Evolutionary conservation across 2,113 vertebrate genomes (phyloP).

Genomic region (Trematomus loennbergii): DNA sequence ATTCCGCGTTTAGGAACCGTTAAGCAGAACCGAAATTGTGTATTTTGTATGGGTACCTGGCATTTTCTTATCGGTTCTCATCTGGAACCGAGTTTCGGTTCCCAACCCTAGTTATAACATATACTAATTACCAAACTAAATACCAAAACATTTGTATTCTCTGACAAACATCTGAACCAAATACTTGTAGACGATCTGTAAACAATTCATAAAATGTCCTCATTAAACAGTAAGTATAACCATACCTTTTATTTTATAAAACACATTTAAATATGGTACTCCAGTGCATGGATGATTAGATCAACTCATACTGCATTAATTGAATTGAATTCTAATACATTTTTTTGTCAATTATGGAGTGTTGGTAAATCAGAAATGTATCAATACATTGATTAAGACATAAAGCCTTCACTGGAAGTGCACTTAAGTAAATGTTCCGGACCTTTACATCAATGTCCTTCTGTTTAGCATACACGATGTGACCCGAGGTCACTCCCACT

Average conservation of each 20-base stretch:
- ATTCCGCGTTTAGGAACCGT: too few relatives aligned
- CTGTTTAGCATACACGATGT: constrained; percentile 9
- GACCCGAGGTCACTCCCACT: constrained; percentile 30
- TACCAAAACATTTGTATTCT: too few relatives aligned
- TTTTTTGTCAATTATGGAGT: background rate
- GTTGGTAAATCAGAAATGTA: background rate
- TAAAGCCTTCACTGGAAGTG: background rate
- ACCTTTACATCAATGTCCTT: constrained; percentile 12
- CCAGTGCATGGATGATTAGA: background rate
- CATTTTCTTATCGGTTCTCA: too few relatives aligned
- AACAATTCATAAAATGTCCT: background rate
- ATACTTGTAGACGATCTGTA: background rate
- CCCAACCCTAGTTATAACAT: too few relatives aligned
- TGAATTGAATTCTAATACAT: too few relatives aligned
- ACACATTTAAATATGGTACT: background rate
- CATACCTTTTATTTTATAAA: background rate
- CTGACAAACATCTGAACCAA: background rate
- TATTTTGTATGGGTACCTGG: too few relatives aligned
- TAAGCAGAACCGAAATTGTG: too few relatives aligned
- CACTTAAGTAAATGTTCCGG: background rate
- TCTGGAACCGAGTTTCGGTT: too few relatives aligned
- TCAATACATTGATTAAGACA: background rate
- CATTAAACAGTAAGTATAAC: background rate
- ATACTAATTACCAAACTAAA: too few relatives aligned
- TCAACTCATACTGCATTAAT: background rate